These are phyloP conservation scores for Tapera naevia DNA, from an alignment of 2,797 vertebrate species.

Conservation along the genomic window DNA sequence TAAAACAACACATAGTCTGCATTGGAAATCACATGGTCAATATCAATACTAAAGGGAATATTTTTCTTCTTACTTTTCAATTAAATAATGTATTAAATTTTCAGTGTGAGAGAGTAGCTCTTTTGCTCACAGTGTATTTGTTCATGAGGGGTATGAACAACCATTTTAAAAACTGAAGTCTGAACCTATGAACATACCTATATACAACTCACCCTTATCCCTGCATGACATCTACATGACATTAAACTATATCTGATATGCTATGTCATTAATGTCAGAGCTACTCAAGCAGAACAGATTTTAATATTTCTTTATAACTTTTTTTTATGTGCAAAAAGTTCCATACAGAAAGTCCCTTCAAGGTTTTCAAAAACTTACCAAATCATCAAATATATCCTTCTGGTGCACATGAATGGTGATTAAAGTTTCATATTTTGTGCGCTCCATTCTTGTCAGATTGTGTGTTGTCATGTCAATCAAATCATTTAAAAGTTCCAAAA, in stretches of 20 bases:
- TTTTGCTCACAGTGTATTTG: not conserved
- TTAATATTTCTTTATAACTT: not conserved
- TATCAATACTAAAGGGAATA: not conserved
- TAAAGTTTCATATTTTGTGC: slow-evolving; percentile 87
- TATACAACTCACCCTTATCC: not conserved
- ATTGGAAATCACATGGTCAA: not conserved
- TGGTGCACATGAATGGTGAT: slow-evolving; percentile 91
- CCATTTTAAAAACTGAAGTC: not conserved
- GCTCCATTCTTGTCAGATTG: slow-evolving; percentile 83
- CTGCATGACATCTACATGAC: not conserved
- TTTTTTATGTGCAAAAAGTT: not conserved
- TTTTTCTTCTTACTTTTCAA: not conserved
- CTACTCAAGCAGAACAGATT: not conserved
- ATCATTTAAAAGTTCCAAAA: slow-evolving; percentile 84
- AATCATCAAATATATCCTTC: slow-evolving; percentile 87
- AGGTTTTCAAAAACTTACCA: slow-evolving; percentile 73
- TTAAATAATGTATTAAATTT: not conserved
- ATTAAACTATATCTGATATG: not conserved
- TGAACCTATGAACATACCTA: not conserved
- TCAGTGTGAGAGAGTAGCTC: not conserved
- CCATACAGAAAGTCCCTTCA: not conserved
- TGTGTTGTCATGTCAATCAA: slow-evolving; percentile 86
- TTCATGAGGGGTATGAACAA: not conserved
- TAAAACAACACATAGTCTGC: not conserved
- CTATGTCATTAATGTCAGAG: not conserved